Conservation (phyloP, 2,797 vertebrate species). For the Taeniopygia guttata region DNA sequence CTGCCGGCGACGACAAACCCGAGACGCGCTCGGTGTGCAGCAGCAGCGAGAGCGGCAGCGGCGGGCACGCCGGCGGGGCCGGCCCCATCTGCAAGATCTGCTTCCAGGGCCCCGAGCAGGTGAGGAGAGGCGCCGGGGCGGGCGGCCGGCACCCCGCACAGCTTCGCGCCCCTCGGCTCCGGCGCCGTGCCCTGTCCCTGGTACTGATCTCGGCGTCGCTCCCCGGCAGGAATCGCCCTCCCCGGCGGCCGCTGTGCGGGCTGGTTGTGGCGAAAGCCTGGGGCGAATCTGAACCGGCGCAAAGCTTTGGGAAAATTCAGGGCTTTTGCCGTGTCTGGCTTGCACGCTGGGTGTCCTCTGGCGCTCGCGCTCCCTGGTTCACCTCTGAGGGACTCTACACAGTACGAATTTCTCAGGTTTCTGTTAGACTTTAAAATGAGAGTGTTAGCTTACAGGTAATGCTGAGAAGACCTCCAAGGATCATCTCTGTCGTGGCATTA, state of each 20-base stretch:
- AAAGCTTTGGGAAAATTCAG: background rate
- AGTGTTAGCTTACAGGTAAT: background rate
- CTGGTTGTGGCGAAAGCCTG: background rate
- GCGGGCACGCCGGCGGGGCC: constrained; percentile 78
- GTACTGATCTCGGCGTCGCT: background rate
- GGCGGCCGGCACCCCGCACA: rapidly evolving
- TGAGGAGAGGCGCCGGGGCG: constrained; percentile 12
- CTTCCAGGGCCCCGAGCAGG: constrained; percentile 93
- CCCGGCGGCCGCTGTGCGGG: background rate
- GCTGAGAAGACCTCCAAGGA: background rate
- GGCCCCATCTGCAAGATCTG: constrained; percentile 93
- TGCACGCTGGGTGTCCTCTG: background rate
- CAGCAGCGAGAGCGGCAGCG: constrained; percentile 80
- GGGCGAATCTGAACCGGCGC: background rate
- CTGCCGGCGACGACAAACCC: constrained; percentile 57
- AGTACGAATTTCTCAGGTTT: background rate
- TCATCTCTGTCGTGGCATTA: background rate
- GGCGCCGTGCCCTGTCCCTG: background rate
- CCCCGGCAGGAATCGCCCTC: background rate
- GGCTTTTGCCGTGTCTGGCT: background rate
- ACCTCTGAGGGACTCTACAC: background rate
- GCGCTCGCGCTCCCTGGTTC: background rate
- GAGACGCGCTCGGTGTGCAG: constrained; percentile 84
- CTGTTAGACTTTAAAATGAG: background rate
- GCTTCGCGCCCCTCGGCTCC: background rate